Evolutionary conservation across 2,888 invertebrate genomes (phyloP).

Genomic region (Drosophila longiperda): DNA sequence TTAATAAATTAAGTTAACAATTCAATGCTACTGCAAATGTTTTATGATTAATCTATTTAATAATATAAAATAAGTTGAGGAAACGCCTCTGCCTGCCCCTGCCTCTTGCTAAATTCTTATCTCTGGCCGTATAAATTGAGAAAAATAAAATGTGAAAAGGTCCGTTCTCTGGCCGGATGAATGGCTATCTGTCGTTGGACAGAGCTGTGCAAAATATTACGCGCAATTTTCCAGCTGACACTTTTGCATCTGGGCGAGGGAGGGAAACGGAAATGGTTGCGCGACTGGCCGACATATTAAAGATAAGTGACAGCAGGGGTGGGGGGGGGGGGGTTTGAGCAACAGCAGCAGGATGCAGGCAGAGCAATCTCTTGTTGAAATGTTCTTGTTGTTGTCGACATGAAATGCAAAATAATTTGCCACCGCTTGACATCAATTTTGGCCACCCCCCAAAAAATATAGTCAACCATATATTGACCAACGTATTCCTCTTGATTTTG

Average conservation of each 20-base stretch:
- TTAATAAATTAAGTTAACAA: not conserved
- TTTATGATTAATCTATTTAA: not conserved
- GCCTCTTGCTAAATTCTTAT: not conserved
- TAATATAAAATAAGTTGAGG: no score
- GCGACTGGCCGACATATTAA: conserved; percentile 58
- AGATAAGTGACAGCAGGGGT: conserved; percentile 65
- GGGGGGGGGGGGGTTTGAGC: no score
- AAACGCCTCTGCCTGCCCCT: not conserved
- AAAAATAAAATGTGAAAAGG: not conserved
- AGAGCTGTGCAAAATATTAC: conserved; percentile 62
- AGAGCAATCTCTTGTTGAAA: conserved; percentile 1
- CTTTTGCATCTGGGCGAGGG: conserved; percentile 21
- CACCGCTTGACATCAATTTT: conserved; percentile 23
- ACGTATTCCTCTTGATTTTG: not conserved
- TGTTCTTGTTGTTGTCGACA: conserved; percentile 31
- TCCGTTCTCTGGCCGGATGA: conserved; percentile 17
- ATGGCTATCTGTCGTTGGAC: conserved; percentile 7
- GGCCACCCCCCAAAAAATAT: conserved; percentile 38
- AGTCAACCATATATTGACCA: conserved; percentile 2
- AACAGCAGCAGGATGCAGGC: not conserved
- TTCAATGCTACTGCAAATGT: not conserved
- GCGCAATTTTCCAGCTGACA: conserved; percentile 62
- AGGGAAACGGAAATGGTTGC: conserved; percentile 53
- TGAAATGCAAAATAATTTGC: conserved; percentile 58
- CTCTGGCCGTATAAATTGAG: not conserved